Conservation (phyloP, 2,797 vertebrate species). For the Alca torda region DNA sequence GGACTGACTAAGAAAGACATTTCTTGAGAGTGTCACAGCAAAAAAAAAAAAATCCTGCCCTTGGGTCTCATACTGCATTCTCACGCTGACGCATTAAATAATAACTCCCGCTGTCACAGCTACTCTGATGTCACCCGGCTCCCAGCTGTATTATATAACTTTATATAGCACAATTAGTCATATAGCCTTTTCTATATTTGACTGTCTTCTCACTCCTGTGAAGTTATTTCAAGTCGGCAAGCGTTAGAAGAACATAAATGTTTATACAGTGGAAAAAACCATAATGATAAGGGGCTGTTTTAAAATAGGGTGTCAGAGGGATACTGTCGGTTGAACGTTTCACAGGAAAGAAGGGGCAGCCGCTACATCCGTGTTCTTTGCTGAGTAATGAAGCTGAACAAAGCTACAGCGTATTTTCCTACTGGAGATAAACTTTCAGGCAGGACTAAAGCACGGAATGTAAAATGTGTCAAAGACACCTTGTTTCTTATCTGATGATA, state of each 20-base stretch:
- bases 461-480: not conserved
- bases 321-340: not conserved
- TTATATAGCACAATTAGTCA: constrained; percentile 66
- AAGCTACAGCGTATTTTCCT: not conserved
- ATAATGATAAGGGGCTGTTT: not conserved
- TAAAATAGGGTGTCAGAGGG: constrained; percentile 8
- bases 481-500: not conserved
- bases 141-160: constrained; percentile 61
- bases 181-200: constrained; percentile 48
- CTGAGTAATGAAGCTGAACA: not conserved
- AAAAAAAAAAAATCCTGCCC: not conserved
- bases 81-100: constrained; percentile 34
- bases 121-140: constrained; percentile 55
- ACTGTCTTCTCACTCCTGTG: constrained; percentile 27
- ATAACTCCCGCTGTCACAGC: constrained; percentile 13
- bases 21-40: not conserved
- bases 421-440: not conserved
- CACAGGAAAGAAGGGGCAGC: not conserved
- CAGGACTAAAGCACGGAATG: not conserved
- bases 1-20: not conserved
- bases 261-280: constrained; percentile 45
- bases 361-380: accelerated
- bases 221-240: constrained; percentile 48
- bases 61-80: constrained; percentile 21
- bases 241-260: constrained; percentile 19